These are phyloP conservation scores for Drosophila macrospina DNA, from an alignment of 2,888 invertebrate genomes.

Conservation along the genomic window DNA sequence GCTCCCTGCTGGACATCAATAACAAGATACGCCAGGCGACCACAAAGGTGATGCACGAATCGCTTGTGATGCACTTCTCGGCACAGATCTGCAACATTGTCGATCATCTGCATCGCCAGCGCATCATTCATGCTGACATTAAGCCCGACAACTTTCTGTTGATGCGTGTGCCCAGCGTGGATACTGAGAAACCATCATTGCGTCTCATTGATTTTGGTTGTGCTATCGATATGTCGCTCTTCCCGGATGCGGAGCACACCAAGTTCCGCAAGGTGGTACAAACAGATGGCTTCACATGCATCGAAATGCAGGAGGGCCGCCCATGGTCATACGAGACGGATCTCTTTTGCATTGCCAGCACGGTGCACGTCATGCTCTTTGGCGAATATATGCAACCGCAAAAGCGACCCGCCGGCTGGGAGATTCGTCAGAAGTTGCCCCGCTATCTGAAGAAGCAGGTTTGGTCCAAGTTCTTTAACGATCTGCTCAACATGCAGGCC, in stretches of 20 bases:
- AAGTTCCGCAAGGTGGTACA: conserved; percentile 92
- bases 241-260: conserved; percentile 89
- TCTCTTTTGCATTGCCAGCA: conserved; percentile 95
- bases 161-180: conserved; percentile 88
- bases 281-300: conserved; percentile 93
- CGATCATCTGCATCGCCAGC: conserved; percentile 92
- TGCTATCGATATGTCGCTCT: conserved; percentile 96
- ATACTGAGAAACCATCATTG: conserved; percentile 89
- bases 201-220: conserved; percentile 98
- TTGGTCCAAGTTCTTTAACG: conserved; percentile 94
- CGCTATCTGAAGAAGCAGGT: conserved; percentile 91
- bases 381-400: conserved; percentile 95
- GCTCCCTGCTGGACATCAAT: conserved; percentile 93
- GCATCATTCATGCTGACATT: conserved; percentile 97
- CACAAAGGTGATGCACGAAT: conserved; percentile 90
- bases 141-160: conserved; percentile 98
- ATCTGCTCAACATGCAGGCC: conserved; percentile 92
- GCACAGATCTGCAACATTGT: conserved; percentile 94
- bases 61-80: conserved; percentile 92
- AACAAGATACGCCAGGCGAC: conserved; percentile 91
- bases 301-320: conserved; percentile 95
- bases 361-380: conserved; percentile 94
- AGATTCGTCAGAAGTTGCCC: conserved; percentile 90
- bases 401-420: conserved; percentile 89
- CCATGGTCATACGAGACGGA: conserved; percentile 99